phyloP scores from a whole-genome alignment of 2,888 invertebrate species.

The Schizaphis graminum region DNA sequence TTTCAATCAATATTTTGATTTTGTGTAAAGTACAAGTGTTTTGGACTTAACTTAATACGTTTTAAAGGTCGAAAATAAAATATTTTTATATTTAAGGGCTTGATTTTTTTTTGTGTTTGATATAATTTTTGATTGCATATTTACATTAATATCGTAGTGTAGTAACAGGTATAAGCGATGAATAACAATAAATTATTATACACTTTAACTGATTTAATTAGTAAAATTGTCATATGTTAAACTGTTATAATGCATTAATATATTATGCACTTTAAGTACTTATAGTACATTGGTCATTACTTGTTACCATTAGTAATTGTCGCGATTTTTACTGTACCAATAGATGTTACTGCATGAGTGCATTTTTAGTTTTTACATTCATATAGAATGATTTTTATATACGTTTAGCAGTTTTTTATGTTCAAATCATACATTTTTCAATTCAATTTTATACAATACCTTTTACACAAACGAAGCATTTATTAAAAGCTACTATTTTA shows the following conservation, averaged over 20 bases:
- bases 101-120: background rate
- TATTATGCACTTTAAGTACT: background rate
- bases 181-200: background rate
- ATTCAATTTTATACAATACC: background rate
- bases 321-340: background rate
- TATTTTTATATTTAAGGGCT: background rate
- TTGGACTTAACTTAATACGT: too few species aligned
- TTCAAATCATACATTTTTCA: background rate
- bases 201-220: background rate
- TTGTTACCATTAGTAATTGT: background rate
- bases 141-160: background rate
- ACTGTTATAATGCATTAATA: background rate
- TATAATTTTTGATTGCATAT: background rate
- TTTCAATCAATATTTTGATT: background rate
- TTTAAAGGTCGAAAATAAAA: too few species aligned
- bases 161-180: background rate
- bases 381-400: background rate
- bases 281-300: background rate
- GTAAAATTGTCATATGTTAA: background rate
- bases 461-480: background rate
- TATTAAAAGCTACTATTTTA: background rate
- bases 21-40: background rate
- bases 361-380: background rate
- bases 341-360: background rate
- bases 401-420: background rate